Evolutionary conservation across 2,113 vertebrate genomes (phyloP).

Genomic region (Platichthys flesus): DNA sequence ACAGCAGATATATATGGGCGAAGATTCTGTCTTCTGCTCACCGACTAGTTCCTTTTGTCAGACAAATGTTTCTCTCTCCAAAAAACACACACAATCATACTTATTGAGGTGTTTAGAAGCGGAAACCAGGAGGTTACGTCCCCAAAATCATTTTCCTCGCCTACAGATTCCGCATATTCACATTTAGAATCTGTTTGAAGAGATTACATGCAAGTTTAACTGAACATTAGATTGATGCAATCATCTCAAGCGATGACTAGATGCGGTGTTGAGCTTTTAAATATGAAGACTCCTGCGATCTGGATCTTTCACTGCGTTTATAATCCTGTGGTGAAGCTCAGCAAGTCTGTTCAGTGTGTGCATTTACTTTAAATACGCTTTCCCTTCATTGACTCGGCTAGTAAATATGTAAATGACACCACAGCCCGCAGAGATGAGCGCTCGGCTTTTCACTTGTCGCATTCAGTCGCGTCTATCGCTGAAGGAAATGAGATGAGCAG

Average conservation of each 20-base stretch:
- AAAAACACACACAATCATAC: no score
- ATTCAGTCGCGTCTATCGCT: neutral
- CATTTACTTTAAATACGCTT: neutral
- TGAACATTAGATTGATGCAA: neutral
- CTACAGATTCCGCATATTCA: no score
- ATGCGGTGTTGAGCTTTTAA: neutral
- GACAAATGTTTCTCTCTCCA: no score
- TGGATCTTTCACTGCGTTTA: constrained; percentile 37
- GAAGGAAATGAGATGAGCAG: constrained; percentile 3
- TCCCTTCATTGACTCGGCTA: neutral
- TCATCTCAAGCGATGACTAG: neutral
- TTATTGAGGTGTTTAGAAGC: no score
- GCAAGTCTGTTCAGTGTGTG: constrained; percentile 14
- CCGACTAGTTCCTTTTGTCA: no score
- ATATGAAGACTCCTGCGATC: constrained; percentile 1
- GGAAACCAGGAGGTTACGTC: no score
- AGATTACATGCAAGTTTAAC: neutral
- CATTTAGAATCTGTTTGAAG: neutral
- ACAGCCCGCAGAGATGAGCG: neutral
- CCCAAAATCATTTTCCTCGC: no score
- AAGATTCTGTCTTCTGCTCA: neutral
- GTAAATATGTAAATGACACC: neutral
- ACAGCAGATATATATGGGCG: neutral
- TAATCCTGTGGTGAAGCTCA: constrained; percentile 46
- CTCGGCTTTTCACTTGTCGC: neutral